phyloP scores from a whole-genome alignment of 2,888 invertebrate genomes.

The Mimas tiliae region DNA sequence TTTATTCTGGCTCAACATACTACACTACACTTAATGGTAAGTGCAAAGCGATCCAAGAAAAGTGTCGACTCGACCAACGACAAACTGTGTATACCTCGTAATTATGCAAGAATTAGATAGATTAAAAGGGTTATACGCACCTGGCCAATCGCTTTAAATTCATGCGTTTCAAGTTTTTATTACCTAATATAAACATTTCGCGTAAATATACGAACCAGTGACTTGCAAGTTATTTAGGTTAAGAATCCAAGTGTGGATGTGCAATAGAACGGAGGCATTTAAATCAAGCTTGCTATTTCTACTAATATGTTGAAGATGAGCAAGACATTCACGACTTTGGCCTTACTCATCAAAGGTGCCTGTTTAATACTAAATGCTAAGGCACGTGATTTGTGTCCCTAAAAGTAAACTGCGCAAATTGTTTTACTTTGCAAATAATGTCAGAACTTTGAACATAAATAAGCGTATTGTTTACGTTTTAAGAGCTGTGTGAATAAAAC shows the following conservation, averaged over 20 bases:
- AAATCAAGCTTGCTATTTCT: constrained; percentile 2
- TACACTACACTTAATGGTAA: too few relatives aligned
- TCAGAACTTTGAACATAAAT: neutral
- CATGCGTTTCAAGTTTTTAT: neutral
- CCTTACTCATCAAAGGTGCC: constrained; percentile 1
- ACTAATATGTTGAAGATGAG: constrained; percentile 9
- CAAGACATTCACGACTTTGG: constrained; percentile 16
- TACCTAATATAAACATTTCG: too few relatives aligned
- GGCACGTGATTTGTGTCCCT: neutral
- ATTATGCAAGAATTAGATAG: neutral
- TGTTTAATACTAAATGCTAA: constrained; percentile 16
- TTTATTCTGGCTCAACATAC: too few relatives aligned
- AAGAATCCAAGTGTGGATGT: neutral
- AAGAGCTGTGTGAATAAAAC: neutral
- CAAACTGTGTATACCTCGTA: too few relatives aligned
- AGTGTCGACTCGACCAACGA: too few relatives aligned
- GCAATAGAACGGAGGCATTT: neutral
- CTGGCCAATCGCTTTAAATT: neutral
- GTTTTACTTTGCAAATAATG: constrained; percentile 12
- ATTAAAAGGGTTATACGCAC: neutral
- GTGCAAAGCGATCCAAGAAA: too few relatives aligned
- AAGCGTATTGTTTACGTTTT: constrained; percentile 21
- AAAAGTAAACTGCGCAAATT: constrained; percentile 13
- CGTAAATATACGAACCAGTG: neutral
- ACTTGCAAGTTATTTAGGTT: constrained; percentile 9